phyloP scores from a whole-genome alignment of 2,113 vertebrate species.

The Solenodon paradoxus region DNA sequence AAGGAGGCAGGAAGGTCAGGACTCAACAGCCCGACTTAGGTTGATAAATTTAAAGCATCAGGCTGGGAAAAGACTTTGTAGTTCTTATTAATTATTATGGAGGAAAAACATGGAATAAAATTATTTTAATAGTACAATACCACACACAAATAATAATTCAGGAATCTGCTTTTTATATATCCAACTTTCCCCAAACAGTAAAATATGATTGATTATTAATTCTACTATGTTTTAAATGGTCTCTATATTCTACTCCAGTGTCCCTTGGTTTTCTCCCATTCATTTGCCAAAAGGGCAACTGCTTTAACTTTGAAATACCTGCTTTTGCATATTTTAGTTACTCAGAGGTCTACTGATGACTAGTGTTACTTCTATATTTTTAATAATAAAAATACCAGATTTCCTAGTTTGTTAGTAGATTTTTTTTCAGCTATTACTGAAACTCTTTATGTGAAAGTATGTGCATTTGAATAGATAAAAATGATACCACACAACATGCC shows the following conservation, averaged over 20 bases:
- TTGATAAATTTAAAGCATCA: slow-evolving; percentile 38
- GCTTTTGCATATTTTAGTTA: neutral
- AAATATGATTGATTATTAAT: neutral
- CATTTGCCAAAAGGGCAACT: neutral
- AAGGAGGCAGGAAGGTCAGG: slow-evolving; percentile 58
- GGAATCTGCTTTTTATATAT: neutral
- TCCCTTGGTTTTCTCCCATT: neutral
- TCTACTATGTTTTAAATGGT: neutral
- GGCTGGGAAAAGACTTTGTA: neutral
- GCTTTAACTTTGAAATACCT: neutral
- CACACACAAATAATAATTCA: neutral
- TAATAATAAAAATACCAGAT: neutral
- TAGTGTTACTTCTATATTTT: neutral
- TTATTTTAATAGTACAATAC: neutral
- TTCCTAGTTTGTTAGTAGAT: neutral
- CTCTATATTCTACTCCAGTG: neutral
- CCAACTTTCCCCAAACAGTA: neutral
- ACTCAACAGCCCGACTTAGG: slow-evolving; percentile 4
- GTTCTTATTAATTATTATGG: slow-evolving; percentile 22
- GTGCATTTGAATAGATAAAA: neutral
- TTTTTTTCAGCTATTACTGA: neutral
- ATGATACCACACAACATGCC: neutral
- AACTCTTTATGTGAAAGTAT: neutral
- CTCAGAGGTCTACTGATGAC: neutral
- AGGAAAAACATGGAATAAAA: neutral